Conservation (phyloP, 2,113 vertebrate genomes). For the Barnardius zonarius region DNA sequence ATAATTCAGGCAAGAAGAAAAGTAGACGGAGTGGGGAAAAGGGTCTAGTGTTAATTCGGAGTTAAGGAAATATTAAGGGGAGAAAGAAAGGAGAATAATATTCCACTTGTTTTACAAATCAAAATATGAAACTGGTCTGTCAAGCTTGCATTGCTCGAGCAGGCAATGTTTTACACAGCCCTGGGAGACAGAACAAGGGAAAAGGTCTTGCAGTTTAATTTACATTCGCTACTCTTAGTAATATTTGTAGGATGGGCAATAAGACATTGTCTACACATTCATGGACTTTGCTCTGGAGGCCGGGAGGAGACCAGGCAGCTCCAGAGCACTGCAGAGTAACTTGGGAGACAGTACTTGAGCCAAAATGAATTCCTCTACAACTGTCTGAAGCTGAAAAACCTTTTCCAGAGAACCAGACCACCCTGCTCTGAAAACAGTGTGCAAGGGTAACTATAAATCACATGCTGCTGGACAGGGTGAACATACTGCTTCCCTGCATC, state of each 20-base stretch:
- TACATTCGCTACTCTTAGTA: not conserved
- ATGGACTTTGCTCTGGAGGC: not conserved
- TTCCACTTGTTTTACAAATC: not conserved
- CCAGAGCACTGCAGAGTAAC: not conserved
- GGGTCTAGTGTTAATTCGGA: not conserved
- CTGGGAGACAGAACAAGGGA: not conserved
- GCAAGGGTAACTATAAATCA: not conserved
- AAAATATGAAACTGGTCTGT: not conserved
- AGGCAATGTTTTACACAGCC: not conserved
- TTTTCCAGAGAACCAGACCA: not conserved
- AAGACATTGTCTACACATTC: not conserved
- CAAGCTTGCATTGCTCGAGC: not conserved
- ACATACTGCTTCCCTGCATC: rapidly evolving
- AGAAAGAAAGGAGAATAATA: not conserved
- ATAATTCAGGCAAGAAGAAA: not conserved
- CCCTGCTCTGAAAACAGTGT: not conserved
- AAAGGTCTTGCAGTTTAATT: not conserved
- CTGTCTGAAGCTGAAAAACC: not conserved
- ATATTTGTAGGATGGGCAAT: not conserved
- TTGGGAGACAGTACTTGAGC: not conserved
- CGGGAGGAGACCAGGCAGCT: not conserved
- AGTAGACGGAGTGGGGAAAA: not conserved
- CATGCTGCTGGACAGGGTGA: rapidly evolving
- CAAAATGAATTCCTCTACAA: not conserved
- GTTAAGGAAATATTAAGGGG: not conserved